Evolutionary conservation across 2,113 vertebrate species (phyloP).

Genomic region (Gymnorhina tibicen): DNA sequence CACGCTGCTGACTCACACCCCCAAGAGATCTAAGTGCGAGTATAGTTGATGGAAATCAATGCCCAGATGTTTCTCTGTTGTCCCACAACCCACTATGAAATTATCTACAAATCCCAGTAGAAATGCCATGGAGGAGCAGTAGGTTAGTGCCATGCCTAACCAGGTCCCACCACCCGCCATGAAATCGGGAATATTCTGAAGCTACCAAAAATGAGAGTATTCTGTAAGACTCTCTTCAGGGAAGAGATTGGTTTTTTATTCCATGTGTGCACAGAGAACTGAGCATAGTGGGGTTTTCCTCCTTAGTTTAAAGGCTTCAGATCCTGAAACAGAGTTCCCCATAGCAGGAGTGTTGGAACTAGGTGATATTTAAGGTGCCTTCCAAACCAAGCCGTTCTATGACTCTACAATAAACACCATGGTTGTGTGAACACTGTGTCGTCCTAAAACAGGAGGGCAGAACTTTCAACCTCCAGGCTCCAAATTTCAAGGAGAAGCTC

Average conservation of each 20-base stretch:
- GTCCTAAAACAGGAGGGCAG: background rate
- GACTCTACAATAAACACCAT: background rate
- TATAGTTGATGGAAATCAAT: background rate
- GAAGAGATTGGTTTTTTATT: background rate
- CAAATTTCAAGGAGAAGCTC: background rate
- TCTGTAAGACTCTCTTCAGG: background rate
- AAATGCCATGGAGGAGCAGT: background rate
- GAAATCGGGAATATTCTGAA: background rate
- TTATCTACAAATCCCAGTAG: background rate
- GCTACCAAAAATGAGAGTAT: background rate
- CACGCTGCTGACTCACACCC: accelerated
- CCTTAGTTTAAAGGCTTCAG: background rate
- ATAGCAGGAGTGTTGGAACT: background rate
- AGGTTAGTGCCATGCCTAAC: background rate
- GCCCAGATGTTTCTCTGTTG: background rate
- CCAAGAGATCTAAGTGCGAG: background rate
- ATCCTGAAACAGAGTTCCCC: background rate
- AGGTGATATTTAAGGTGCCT: background rate
- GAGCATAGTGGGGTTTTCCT: background rate
- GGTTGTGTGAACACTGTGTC: background rate
- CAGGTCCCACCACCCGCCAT: accelerated
- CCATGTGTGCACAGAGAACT: background rate
- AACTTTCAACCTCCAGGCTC: background rate
- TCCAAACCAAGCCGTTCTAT: background rate
- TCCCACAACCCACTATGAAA: background rate